Evolutionary conservation across 2,888 invertebrate genomes (phyloP), one percentile per base, ranked within the genome.

Genomic region (Tenthredo livida): DNA sequence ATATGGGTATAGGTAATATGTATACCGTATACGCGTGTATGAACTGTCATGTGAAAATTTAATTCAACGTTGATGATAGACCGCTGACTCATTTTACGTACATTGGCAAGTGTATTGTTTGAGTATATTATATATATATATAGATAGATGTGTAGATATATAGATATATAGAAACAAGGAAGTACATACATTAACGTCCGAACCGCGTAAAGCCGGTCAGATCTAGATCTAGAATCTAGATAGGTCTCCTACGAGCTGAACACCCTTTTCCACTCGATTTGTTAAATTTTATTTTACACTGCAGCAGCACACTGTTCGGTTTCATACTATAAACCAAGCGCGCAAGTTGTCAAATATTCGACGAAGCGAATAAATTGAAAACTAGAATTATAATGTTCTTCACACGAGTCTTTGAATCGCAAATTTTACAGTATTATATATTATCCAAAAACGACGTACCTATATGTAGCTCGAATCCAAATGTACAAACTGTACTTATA

Each of bases 161-260:
- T n/a, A n/a, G n/a, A n/a, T n/a, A n/a, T n/a, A n/a, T n/a, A 54
- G 54, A 54, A 54, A n/a, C 54, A 54, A 54, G n/a, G 54, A n/a
- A 54, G n/a, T n/a, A n/a, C n/a, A n/a, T n/a, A n/a, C 61, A 29
- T 21, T 3, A 10, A 25, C 25, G 7, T 12, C 0, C 61, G n/a
- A 43, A 21, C 43, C 25, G 72, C 21, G 37, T n/a, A 25, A 37
- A 73, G 72, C 72, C 21, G 72, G 72, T n/a, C 40, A 72, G 72
- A 73, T 73, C 72, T 43, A 21, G 72, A 73, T 73, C 72, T 21
- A 73, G 72, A 73, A 73, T 73, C 72, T 21, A 73, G 72, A 73
- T 43, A 73, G 9, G 29, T 33, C 21, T 54, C 7, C 1, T 7
- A 73, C n/a, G n/a, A n/a, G n/a, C n/a, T n/a, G n/a, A n/a, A n/a